Evolutionary conservation across 92 coral and sea anemone species (phyloP).

Genomic region (Metridium senile): DNA sequence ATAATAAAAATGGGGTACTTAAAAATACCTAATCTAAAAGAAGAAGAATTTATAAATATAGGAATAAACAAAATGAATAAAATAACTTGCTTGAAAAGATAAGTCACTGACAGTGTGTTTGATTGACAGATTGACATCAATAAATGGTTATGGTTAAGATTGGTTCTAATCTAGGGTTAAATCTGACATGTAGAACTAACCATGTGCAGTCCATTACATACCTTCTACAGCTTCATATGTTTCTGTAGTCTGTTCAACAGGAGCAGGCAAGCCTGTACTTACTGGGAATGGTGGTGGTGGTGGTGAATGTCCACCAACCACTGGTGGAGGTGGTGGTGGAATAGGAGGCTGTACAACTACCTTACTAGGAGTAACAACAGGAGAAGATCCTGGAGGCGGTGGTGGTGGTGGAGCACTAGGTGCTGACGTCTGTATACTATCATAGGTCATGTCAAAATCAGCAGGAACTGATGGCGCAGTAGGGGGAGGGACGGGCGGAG

Average conservation of each 20-base stretch:
- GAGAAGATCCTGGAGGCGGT: slow-evolving; percentile 58
- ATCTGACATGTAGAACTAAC: no score
- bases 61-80: no score
- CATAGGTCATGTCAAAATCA: slow-evolving; percentile 53
- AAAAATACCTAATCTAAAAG: no score
- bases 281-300: slow-evolving; percentile 45
- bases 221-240: slow-evolving; percentile 77
- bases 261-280: slow-evolving; percentile 37
- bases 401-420: slow-evolving; percentile 62
- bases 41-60: no score
- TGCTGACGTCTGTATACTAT: slow-evolving; percentile 37
- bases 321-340: slow-evolving; percentile 88
- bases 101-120: no score
- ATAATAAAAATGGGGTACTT: no score
- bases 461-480: slow-evolving; percentile 83
- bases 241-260: slow-evolving; percentile 46
- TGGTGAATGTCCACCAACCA: slow-evolving; percentile 48
- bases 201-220: slow-evolving; percentile 31
- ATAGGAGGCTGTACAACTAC: slow-evolving; percentile 59
- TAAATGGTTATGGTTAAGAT: no score
- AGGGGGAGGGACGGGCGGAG: slow-evolving; percentile 91
- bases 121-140: no score
- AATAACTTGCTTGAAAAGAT: no score
- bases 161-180: no score
- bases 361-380: slow-evolving; percentile 52